Evolutionary conservation across 2,888 invertebrate genomes (phyloP).

Genomic region (Idaea dimidiata): DNA sequence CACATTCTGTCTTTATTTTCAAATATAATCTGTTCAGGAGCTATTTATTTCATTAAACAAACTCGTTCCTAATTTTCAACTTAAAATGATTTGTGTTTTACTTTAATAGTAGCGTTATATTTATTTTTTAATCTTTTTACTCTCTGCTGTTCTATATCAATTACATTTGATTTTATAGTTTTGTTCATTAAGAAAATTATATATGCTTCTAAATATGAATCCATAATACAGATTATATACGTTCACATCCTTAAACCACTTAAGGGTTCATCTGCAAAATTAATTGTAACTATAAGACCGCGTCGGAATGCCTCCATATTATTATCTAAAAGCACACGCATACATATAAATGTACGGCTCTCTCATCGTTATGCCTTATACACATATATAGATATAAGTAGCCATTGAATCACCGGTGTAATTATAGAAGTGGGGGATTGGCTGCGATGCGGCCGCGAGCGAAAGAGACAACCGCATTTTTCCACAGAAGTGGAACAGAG

Average conservation of each 20-base stretch:
- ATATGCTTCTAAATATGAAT: no score
- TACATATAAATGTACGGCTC: slow-evolving; percentile 68
- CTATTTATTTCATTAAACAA: neutral
- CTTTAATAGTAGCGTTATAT: neutral
- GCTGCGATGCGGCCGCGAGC: slow-evolving; percentile 73
- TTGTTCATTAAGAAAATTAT: no score
- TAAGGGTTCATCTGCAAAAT: slow-evolving; percentile 50
- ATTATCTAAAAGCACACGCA: slow-evolving; percentile 64
- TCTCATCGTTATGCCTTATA: slow-evolving; percentile 73
- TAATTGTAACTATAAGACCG: slow-evolving; percentile 54
- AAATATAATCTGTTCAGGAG: slow-evolving; percentile 14
- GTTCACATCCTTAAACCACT: slow-evolving; percentile 21
- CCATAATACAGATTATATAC: neutral
- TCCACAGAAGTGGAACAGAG: slow-evolving; percentile 52
- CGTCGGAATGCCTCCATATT: slow-evolving; percentile 59
- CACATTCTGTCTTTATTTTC: neutral
- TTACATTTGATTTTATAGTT: no score
- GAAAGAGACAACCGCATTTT: slow-evolving; percentile 53
- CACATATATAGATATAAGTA: slow-evolving; percentile 75
- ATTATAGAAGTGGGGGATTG: slow-evolving; percentile 82
- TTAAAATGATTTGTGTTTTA: neutral
- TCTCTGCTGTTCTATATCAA: neutral
- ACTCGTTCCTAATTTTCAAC: neutral
- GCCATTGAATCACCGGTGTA: slow-evolving; percentile 81
- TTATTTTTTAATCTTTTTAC: neutral